phyloP scores from a whole-genome alignment of 2,888 invertebrate genomes.

The Allygus modestus region DNA sequence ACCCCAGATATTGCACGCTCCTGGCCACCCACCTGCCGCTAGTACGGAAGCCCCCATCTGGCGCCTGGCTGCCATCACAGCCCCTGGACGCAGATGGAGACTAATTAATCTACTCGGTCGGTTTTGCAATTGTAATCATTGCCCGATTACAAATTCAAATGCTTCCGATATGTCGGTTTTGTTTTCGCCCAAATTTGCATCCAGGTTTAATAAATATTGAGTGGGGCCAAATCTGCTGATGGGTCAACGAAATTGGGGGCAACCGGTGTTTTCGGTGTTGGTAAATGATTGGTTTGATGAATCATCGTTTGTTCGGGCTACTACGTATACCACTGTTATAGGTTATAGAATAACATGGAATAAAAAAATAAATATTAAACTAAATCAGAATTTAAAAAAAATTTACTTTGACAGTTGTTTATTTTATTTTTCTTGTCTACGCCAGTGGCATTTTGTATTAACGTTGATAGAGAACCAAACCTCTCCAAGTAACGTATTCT shows the following conservation, averaged over 20 bases:
- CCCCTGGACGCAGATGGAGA: slow-evolving; percentile 36
- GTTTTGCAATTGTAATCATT: slow-evolving; percentile 54
- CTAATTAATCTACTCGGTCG: slow-evolving; percentile 50
- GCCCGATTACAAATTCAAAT: slow-evolving; percentile 54
- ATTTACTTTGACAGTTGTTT: no score
- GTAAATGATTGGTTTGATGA: no score
- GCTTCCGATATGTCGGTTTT: neutral
- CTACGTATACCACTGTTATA: no score
- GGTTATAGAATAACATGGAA: no score
- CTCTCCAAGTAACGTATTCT: no score
- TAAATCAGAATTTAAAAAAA: no score
- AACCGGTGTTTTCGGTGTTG: neutral
- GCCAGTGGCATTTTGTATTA: no score
- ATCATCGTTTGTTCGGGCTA: no score
- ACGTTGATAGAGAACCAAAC: no score
- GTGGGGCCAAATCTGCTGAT: neutral
- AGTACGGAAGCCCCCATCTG: neutral
- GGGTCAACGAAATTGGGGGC: neutral
- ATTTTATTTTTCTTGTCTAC: no score
- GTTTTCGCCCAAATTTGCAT: slow-evolving; percentile 25
- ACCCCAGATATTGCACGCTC: neutral
- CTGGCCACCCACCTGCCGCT: neutral
- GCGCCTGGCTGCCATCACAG: neutral
- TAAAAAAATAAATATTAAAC: no score
- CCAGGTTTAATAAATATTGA: slow-evolving; percentile 15